Conservation (phyloP, 2,888 invertebrate genomes). For the Ichneumoninae sp. region DNA sequence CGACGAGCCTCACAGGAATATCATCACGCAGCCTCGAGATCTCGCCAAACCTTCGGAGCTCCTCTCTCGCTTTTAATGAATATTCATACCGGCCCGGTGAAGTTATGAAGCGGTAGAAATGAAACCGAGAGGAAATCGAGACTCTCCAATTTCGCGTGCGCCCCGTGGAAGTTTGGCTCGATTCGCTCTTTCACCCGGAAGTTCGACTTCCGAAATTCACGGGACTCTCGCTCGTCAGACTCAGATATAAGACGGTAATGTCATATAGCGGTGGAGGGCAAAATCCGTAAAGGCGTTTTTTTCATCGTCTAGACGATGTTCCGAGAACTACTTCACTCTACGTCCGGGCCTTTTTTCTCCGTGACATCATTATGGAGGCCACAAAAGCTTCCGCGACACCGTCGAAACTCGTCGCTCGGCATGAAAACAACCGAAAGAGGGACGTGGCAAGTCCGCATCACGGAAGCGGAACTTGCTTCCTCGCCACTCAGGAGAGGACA, state of each 20-base stretch:
- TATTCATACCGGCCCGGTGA: constrained; percentile 57
- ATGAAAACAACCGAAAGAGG: constrained; percentile 12
- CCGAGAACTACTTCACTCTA: not conserved
- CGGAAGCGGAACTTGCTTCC: constrained; percentile 19
- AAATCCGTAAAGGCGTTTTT: not conserved
- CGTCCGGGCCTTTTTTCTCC: not conserved
- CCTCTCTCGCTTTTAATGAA: constrained; percentile 58
- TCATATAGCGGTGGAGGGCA: not conserved
- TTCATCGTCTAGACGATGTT: constrained; percentile 24
- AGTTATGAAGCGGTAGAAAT: constrained; percentile 52
- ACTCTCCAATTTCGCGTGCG: constrained; percentile 50
- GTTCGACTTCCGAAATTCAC: constrained; percentile 38
- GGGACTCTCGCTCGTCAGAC: constrained; percentile 21
- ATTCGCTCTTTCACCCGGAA: constrained; percentile 58
- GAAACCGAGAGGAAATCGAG: constrained; percentile 64
- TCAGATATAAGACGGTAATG: constrained; percentile 7
- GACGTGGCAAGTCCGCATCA: not conserved
- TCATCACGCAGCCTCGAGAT: constrained; percentile 43
- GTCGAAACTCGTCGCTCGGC: not conserved
- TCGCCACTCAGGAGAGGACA: not conserved
- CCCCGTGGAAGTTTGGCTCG: constrained; percentile 24
- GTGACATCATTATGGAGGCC: constrained; percentile 2
- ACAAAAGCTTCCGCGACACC: constrained; percentile 17
- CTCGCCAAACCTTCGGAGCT: constrained; percentile 8
- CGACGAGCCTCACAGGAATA: constrained; percentile 54